Conservation (phyloP, 2,797 vertebrate species). For the Gastrophryne carolinensis region DNA sequence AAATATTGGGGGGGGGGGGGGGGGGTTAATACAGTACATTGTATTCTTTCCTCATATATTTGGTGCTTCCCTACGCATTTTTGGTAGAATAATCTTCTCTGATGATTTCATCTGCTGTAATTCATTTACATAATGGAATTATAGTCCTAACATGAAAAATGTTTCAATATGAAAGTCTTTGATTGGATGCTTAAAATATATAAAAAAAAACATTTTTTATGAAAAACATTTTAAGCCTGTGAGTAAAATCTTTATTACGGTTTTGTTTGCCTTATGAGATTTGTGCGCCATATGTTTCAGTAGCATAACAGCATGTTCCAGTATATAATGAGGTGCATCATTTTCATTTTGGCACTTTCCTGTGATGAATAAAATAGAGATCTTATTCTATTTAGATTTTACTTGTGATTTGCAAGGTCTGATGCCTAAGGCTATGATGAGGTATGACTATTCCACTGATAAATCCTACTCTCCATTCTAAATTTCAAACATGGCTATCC, state of each 20-base stretch:
- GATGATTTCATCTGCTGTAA: not conserved
- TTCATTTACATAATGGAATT: not conserved
- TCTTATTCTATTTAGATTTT: conserved; percentile 26
- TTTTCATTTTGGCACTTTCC: conserved; percentile 31
- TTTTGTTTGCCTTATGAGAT: conserved; percentile 32
- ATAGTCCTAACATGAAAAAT: not conserved
- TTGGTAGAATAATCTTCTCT: too few relatives aligned
- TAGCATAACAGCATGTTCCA: conserved; percentile 42
- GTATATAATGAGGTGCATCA: conserved; percentile 40
- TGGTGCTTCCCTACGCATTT: too few relatives aligned
- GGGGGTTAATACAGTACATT: too few relatives aligned
- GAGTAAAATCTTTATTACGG: conserved; percentile 22
- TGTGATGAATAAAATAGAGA: conserved; percentile 12
- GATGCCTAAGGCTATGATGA: conserved; percentile 12
- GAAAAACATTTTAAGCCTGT: conserved; percentile 5
- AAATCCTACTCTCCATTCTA: not conserved
- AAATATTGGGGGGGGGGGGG: too few relatives aligned
- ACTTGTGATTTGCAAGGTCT: conserved; percentile 32
- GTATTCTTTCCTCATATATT: too few relatives aligned
- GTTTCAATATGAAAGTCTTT: conserved; percentile 11
- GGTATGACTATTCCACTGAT: conserved; percentile 1
- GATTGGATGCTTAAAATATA: too few relatives aligned
- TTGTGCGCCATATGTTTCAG: conserved; percentile 36
- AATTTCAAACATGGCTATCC: not conserved
- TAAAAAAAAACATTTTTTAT: conserved; percentile 1